Evolutionary conservation across 2,797 vertebrate genomes (phyloP).

Genomic region (Echiichthys vipera): DNA sequence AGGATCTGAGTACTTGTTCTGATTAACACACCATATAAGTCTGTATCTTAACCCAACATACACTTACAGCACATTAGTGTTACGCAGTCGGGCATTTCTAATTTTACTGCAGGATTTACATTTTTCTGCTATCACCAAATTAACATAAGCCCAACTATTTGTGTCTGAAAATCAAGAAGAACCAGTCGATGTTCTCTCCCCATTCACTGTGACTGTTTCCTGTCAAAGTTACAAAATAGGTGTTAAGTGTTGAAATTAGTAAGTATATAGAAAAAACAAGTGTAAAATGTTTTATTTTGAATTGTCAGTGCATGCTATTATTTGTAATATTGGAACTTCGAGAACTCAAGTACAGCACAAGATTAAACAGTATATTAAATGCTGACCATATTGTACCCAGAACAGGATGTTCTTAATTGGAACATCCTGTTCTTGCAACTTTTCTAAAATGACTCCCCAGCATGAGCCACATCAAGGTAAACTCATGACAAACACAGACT

Average conservation of each 20-base stretch:
- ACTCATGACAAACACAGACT: conserved; percentile 9
- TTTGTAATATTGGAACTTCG: neutral
- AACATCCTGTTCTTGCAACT: conserved; percentile 20
- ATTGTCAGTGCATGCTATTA: neutral
- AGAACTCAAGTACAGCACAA: neutral
- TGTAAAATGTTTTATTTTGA: neutral
- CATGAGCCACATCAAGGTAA: conserved; percentile 21
- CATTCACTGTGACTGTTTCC: neutral
- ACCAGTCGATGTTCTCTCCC: neutral
- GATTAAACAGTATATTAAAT: conserved; percentile 10
- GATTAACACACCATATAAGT: neutral
- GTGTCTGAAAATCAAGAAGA: neutral
- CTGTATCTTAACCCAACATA: neutral
- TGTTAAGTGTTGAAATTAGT: neutral
- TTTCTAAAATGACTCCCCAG: conserved; percentile 7
- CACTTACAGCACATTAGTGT: too few species aligned
- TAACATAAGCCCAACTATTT: neutral
- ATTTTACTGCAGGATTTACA: too few species aligned
- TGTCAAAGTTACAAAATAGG: neutral
- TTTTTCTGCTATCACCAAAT: too few species aligned
- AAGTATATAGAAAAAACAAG: neutral
- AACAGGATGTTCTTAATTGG: conserved; percentile 34
- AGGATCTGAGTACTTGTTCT: neutral
- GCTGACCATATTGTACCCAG: neutral
- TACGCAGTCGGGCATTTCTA: too few species aligned